A percentile compares a stretch with the other conserved stretches of the same genome.
Conservation (phyloP, 2,113 vertebrate genomes). For the Lynx canadensis region DNA sequence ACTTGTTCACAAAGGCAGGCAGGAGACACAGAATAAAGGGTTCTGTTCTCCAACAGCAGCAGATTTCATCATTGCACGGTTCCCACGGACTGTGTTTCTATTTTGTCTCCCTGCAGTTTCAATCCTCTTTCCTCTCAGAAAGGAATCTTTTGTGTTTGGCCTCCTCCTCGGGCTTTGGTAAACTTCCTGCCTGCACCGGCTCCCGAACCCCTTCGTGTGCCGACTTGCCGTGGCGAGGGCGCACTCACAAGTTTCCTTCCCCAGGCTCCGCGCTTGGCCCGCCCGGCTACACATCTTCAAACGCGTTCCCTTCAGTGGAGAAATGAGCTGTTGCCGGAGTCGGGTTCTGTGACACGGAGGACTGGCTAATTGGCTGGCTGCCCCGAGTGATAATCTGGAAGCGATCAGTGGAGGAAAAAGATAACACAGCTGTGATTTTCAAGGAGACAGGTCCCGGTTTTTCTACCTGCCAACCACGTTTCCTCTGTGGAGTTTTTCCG, state of each 20-base stretch:
- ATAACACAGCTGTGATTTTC: conserved; percentile 81
- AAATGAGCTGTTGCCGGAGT: conserved; percentile 56
- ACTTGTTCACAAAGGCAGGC: background rate
- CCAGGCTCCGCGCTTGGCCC: background rate
- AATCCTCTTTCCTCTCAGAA: conserved; percentile 42
- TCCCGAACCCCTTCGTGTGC: background rate
- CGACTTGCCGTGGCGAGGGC: conserved; percentile 22
- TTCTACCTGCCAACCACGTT: conserved; percentile 82
- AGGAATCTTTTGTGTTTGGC: conserved; percentile 64
- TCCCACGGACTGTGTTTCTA: background rate
- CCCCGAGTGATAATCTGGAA: conserved; percentile 82
- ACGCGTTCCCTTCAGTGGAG: conserved; percentile 16
- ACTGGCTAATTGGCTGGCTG: conserved; percentile 69
- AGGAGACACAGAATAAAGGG: background rate
- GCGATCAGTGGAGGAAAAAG: conserved; percentile 78
- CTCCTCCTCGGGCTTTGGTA: background rate
- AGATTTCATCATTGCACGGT: background rate
- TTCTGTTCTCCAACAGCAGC: background rate
- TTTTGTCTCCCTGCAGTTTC: background rate
- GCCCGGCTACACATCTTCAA: conserved; percentile 53
- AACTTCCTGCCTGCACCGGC: conserved; percentile 48
- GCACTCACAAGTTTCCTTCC: conserved; percentile 13
- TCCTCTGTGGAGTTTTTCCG: conserved; percentile 75
- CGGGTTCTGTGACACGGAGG: conserved; percentile 52
- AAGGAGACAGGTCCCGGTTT: conserved; percentile 77